phyloP scores from a whole-genome alignment of 2,113 vertebrate genomes.

The Paratilapia polleni region DNA sequence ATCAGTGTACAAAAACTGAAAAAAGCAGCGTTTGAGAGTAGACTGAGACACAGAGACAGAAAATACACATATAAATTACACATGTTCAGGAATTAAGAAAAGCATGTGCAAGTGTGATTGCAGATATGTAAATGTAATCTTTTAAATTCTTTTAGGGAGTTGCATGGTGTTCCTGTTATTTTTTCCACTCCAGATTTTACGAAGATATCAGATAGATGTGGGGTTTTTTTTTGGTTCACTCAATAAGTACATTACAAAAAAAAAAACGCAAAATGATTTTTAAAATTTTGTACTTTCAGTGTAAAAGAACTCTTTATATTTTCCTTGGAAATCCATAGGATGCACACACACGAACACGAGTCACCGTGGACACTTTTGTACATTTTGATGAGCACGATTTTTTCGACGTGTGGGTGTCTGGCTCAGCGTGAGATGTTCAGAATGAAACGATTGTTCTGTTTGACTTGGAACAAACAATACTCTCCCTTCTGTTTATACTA shows the following conservation, averaged over 20 bases:
- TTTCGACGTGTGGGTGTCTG: constrained; percentile 38
- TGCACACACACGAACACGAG: not conserved
- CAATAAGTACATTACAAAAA: not conserved
- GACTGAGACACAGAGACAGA: not conserved
- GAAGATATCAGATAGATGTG: not conserved
- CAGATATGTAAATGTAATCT: not conserved
- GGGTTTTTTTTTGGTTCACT: not conserved
- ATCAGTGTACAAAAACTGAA: not conserved
- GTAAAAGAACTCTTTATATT: not conserved
- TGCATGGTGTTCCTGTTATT: not conserved
- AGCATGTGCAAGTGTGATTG: not conserved
- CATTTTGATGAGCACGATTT: constrained; percentile 13
- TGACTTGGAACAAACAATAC: constrained; percentile 61
- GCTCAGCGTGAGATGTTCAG: constrained; percentile 42
- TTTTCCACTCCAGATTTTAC: not conserved
- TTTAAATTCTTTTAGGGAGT: not conserved
- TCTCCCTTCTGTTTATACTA: constrained; percentile 64
- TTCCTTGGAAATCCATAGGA: not conserved
- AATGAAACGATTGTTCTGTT: constrained; percentile 61
- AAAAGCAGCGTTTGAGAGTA: not conserved
- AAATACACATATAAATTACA: not conserved
- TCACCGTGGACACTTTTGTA: not conserved
- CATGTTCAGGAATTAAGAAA: not conserved
- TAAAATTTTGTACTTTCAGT: not conserved
- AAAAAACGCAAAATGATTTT: not conserved